phyloP scores from a whole-genome alignment of 2,797 vertebrate genomes.

The Rallus crepitans region DNA sequence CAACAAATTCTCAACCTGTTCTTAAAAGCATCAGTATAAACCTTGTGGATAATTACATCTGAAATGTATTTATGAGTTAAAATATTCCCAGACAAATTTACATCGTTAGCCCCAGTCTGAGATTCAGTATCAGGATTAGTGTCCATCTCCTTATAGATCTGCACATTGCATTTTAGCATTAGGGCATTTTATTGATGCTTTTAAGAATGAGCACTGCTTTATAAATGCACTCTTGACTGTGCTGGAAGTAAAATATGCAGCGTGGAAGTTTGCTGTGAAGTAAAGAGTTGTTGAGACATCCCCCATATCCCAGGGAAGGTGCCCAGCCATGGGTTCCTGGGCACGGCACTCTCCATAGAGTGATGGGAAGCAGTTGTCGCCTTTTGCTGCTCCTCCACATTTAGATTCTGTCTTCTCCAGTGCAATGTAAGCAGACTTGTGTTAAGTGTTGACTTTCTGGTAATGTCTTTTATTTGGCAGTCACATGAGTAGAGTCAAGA shows the following conservation, averaged over 20 bases:
- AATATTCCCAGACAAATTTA: neutral
- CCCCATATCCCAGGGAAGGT: neutral
- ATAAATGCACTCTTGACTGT: neutral
- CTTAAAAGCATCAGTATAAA: neutral
- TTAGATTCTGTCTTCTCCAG: neutral
- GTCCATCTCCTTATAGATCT: neutral
- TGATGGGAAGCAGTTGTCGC: neutral
- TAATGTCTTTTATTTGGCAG: neutral
- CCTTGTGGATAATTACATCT: neutral
- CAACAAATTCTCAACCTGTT: neutral
- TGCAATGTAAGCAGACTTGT: neutral
- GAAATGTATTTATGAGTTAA: neutral
- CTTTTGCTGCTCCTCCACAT: neutral
- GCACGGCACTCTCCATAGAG: neutral
- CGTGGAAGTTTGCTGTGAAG: neutral
- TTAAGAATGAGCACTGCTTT: neutral
- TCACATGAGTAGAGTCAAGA: neutral
- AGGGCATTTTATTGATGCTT: neutral
- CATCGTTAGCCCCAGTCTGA: accelerated
- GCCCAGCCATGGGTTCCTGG: neutral
- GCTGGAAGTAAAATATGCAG: neutral
- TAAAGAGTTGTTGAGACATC: neutral
- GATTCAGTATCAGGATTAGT: neutral
- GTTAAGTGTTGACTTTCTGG: neutral
- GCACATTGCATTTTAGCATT: neutral